Conservation (phyloP, 2,797 vertebrate genomes). For the Spea hammondii region DNA sequence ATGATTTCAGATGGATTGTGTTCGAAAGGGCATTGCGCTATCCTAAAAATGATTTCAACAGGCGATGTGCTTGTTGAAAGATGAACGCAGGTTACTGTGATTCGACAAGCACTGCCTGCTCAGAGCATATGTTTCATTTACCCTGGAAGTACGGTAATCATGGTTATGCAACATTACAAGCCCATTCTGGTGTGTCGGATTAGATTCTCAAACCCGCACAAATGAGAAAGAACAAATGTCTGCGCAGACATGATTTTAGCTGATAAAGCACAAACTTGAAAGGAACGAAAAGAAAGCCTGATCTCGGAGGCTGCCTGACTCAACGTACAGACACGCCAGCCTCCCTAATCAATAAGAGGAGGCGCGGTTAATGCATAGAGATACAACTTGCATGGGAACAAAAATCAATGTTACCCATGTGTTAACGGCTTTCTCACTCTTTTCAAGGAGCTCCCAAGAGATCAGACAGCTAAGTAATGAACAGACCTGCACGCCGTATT, state of each 20-base stretch:
- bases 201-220: slow-evolving; percentile 34
- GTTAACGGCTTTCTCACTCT: slow-evolving; percentile 1
- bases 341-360: background rate
- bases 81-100: slow-evolving; percentile 44
- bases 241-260: slow-evolving; percentile 52
- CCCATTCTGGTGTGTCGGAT: slow-evolving; percentile 21
- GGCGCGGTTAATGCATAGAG: background rate
- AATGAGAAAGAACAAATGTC: slow-evolving; percentile 52
- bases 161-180: slow-evolving; percentile 24
- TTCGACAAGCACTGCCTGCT: slow-evolving; percentile 31
- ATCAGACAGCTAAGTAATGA: background rate
- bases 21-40: slow-evolving; percentile 35
- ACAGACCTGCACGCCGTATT: background rate
- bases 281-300: slow-evolving; percentile 16
- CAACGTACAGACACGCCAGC: background rate
- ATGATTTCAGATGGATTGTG: slow-evolving; percentile 32
- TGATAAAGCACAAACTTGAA: slow-evolving; percentile 3
- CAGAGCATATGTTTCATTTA: slow-evolving; percentile 13
- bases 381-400: background rate
- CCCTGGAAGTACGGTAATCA: slow-evolving; percentile 41
- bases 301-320: slow-evolving; percentile 7
- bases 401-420: slow-evolving; percentile 7
- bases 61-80: slow-evolving; percentile 40
- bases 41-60: slow-evolving; percentile 34
- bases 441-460: background rate